Evolutionary conservation across 2,113 vertebrate genomes (phyloP), one percentile per base, ranked within the genome.

Genomic region (Spea multiplicata): DNA sequence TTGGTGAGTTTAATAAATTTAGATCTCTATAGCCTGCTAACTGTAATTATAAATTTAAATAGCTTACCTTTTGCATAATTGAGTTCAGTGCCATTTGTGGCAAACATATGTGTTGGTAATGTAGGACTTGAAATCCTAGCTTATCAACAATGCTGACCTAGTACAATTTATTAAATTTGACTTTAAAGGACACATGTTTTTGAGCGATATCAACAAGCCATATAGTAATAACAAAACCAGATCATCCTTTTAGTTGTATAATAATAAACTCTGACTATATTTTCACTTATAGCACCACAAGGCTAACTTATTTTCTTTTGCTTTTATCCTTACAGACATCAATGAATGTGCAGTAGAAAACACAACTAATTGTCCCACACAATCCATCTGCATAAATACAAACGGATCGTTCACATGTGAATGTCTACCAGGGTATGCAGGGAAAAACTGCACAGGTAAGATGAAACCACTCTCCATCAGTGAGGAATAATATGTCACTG

Each of bases 1-100:
- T 66, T 53, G 73, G 73, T 75, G 16, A 66, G 62, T 66, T n/a
- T 44, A 44, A 16, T 62, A 7, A 13, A 62, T 62, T n/a, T 4
- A 14, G 17, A 0, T n/a, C 1, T 13, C 14, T n/a, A 16, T 14
- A 7, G 5, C 9, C 13, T 6, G 13, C 6, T 16, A 4, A 4
- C 59, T 7, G 17, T n/a, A 6, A 62, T 62, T 5, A 3, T 16
- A 3, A n/a, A 13, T 7, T 62, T 5, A 5, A 62, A 7, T n/a
- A 0, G 3, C 14, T n/a, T 62, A n/a, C 14, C 5, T 62, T 62
- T 62, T n/a, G 1, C 14, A 16, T 62, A 5, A 1, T n/a, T n/a
- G 17, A 62, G 9, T n/a, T 10, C 8, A 62, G 14, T n/a, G 14
- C 7, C 59, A 62, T 16, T n/a, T 6, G 14, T 30, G 59, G 14